Evolutionary conservation across 2,797 vertebrate species (phyloP).

Genomic region (Eptatretus atami): DNA sequence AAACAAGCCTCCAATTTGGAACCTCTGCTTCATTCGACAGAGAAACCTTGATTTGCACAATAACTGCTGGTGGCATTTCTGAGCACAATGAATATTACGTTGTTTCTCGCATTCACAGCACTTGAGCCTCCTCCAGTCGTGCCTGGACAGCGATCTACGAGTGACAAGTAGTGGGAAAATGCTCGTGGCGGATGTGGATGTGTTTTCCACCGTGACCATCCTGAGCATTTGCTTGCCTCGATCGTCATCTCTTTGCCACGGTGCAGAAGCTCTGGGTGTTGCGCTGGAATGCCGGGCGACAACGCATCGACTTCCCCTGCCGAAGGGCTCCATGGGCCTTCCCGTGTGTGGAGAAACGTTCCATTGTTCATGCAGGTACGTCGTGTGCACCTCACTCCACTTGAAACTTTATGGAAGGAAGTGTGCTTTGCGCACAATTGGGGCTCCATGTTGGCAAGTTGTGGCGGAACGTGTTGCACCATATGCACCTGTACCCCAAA

Average conservation of each 20-base stretch:
- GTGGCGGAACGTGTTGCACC: too few species aligned
- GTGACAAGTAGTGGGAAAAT: slow-evolving; percentile 12
- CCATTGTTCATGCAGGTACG: slow-evolving; percentile 92
- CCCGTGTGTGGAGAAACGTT: slow-evolving; percentile 79
- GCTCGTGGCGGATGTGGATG: slow-evolving; percentile 19
- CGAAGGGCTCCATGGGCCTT: slow-evolving; percentile 86
- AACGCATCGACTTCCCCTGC: slow-evolving; percentile 76
- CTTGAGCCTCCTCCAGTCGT: neutral
- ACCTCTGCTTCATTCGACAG: neutral
- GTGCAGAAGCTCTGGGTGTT: slow-evolving; percentile 89
- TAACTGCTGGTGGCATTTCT: slow-evolving; percentile 19
- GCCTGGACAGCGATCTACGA: slow-evolving; percentile 10
- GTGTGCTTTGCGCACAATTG: too few species aligned
- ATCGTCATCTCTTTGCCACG: slow-evolving; percentile 55
- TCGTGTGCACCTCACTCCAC: slow-evolving; percentile 7
- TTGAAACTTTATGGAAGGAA: too few species aligned
- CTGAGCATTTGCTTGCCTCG: slow-evolving; percentile 57
- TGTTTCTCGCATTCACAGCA: neutral
- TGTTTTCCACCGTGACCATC: slow-evolving; percentile 65
- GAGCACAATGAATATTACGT: slow-evolving; percentile 15
- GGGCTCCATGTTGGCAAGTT: too few species aligned
- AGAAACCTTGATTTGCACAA: slow-evolving; percentile 6
- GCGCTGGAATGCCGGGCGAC: slow-evolving; percentile 67
- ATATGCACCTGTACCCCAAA: too few species aligned
- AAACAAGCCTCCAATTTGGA: too few species aligned